A percentile compares a stretch with the other conserved stretches of the same genome.
These are phyloP conservation scores for Drosophila santomea DNA, from an alignment of 1,140 invertebrate species.

Conservation along the genomic window DNA sequence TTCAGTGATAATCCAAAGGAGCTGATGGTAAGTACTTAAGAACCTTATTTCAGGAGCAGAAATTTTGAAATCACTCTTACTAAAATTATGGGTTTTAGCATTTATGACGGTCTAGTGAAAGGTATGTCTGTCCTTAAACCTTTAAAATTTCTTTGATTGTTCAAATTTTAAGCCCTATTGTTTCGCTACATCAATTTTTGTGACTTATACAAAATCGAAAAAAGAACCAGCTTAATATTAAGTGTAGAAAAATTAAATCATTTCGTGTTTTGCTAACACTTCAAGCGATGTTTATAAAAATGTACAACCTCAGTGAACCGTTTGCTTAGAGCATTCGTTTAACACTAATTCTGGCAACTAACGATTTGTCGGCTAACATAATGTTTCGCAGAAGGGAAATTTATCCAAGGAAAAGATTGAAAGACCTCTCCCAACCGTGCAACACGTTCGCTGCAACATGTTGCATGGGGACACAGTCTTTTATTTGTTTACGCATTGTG, in stretches of 20 bases:
- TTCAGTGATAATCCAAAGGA: neutral
- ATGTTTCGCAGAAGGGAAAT: conserved; percentile 17
- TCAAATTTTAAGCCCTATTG: neutral
- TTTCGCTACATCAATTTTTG: neutral
- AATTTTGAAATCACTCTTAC: neutral
- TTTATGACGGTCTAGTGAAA: no score
- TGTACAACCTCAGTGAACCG: neutral
- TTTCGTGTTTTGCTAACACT: neutral
- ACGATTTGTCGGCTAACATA: neutral
- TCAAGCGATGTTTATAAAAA: neutral
- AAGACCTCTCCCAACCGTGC: neutral
- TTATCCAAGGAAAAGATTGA: neutral
- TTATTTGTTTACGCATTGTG: conserved; percentile 40
- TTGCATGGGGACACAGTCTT: neutral
- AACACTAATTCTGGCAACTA: neutral
- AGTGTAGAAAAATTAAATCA: neutral
- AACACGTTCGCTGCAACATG: conserved; percentile 31
- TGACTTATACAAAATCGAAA: neutral
- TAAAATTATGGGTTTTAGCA: no score
- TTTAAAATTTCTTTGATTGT: neutral
- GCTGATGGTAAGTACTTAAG: neutral
- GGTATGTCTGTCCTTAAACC: neutral
- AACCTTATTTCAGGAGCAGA: neutral
- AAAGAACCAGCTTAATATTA: neutral
- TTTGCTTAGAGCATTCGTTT: conserved; percentile 1